A percentile compares a stretch with the other conserved stretches of the same genome.
These are phyloP conservation scores for Archaeoteleia sp. DNA, from an alignment of 2,888 invertebrate species.

Conservation along the genomic window DNA sequence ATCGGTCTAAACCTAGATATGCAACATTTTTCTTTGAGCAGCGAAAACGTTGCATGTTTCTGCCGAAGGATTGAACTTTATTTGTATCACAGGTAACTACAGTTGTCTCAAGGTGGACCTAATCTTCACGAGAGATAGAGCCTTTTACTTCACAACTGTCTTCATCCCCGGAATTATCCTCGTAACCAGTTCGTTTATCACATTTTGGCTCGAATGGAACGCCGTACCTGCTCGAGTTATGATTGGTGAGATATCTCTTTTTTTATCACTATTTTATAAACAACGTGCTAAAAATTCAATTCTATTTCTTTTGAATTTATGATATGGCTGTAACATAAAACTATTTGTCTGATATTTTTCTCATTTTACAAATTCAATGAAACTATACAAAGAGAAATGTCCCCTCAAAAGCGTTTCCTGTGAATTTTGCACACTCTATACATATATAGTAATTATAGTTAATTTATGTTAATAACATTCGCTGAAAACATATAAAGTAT, in stretches of 20 bases:
- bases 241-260: constrained; percentile 84
- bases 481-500: too few relatives aligned
- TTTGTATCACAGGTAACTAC: constrained; percentile 85
- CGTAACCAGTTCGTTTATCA: constrained; percentile 97
- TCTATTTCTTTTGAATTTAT: constrained; percentile 7
- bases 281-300: too few relatives aligned
- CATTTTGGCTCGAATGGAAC: constrained; percentile 98
- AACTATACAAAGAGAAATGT: too few relatives aligned
- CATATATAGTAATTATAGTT: too few relatives aligned
- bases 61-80: constrained; percentile 34
- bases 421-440: too few relatives aligned
- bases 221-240: constrained; percentile 96
- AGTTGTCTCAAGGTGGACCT: constrained; percentile 96
- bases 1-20: constrained; percentile 1
- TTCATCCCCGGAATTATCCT: constrained; percentile 97
- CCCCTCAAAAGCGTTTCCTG: too few relatives aligned
- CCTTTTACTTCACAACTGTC: constrained; percentile 97
- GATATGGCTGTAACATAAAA: too few relatives aligned
- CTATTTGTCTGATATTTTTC: too few relatives aligned
- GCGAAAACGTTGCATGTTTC: constrained; percentile 8
- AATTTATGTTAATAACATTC: too few relatives aligned
- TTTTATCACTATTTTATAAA: too few relatives aligned
- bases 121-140: constrained; percentile 95
- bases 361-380: too few relatives aligned
- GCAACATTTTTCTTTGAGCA: constrained; percentile 14